Evolutionary conservation across 1,140 invertebrate species (phyloP).

Genomic region (Microplitis mediator): DNA sequence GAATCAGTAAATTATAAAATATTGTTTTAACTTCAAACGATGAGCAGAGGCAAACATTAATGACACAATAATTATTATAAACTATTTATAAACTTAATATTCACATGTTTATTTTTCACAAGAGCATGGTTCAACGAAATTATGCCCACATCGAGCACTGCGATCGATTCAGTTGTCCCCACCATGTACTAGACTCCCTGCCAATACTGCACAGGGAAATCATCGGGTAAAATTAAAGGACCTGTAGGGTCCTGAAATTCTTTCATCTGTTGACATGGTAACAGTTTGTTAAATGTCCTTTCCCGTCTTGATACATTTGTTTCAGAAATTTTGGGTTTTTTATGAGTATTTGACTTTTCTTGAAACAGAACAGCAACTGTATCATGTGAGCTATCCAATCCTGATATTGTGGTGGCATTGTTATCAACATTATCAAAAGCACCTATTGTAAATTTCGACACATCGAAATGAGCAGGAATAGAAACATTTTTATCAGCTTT

Average conservation of each 20-base stretch:
- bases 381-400: slow-evolving; percentile 6
- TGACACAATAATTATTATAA: too few relatives aligned
- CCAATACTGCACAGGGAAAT: not conserved
- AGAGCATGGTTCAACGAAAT: too few relatives aligned
- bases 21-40: too few relatives aligned
- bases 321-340: slow-evolving; percentile 6
- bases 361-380: not conserved
- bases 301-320: not conserved
- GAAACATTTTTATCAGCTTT: slow-evolving; percentile 7
- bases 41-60: too few relatives aligned
- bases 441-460: slow-evolving; percentile 1
- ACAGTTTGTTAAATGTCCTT: not conserved
- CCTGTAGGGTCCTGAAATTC: not conserved
- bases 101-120: too few relatives aligned
- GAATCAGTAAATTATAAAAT: too few relatives aligned
- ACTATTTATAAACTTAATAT: too few relatives aligned
- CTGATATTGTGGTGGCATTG: not conserved
- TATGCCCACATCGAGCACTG: too few relatives aligned
- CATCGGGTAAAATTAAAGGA: not conserved
- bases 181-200: too few relatives aligned
- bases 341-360: not conserved
- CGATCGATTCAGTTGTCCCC: too few relatives aligned
- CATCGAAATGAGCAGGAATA: slow-evolving; percentile 21
- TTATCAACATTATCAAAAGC: slow-evolving; percentile 15
- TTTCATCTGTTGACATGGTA: slow-evolving; percentile 5